Conservation (phyloP, 2,797 vertebrate species). For the Liparis tanakae region DNA sequence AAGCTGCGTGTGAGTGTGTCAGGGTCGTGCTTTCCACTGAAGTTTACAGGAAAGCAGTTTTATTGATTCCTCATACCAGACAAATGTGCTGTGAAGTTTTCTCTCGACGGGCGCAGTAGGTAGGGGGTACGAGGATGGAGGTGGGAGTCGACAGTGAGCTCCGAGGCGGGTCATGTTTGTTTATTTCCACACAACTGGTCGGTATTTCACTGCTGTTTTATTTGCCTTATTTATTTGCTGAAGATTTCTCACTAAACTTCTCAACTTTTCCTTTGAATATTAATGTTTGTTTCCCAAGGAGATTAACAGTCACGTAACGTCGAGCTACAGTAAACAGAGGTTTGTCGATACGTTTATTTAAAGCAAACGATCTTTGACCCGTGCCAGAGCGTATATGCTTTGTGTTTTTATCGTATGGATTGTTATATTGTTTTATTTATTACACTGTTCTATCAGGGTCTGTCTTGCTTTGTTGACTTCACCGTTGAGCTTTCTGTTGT, state of each 20-base stretch:
- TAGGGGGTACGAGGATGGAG: not conserved
- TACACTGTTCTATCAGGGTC: too few relatives aligned
- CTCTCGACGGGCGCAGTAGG: constrained; percentile 12
- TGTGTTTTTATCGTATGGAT: too few relatives aligned
- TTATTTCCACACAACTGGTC: constrained; percentile 50
- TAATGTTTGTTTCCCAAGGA: constrained; percentile 23
- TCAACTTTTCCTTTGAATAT: constrained; percentile 32
- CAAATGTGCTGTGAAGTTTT: constrained; percentile 73
- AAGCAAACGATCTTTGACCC: constrained; percentile 11
- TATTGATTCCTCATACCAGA: constrained; percentile 80
- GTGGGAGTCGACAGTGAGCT: constrained; percentile 15
- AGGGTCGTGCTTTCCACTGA: constrained; percentile 66
- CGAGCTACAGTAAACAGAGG: constrained; percentile 21
- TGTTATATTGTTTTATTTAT: too few relatives aligned
- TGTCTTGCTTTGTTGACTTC: not conserved
- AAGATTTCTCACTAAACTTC: constrained; percentile 35
- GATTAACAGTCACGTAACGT: constrained; percentile 26
- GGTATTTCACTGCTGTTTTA: constrained; percentile 4
- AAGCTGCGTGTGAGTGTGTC: constrained; percentile 62
- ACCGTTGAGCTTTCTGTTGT: not conserved
- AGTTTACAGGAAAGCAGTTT: constrained; percentile 76
- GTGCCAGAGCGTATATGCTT: not conserved
- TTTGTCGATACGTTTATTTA: constrained; percentile 16
- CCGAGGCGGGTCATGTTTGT: constrained; percentile 53
- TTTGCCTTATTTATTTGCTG: constrained; percentile 17